Evolutionary conservation across 2,888 invertebrate species (phyloP).

Genomic region (Girardia tigrina): DNA sequence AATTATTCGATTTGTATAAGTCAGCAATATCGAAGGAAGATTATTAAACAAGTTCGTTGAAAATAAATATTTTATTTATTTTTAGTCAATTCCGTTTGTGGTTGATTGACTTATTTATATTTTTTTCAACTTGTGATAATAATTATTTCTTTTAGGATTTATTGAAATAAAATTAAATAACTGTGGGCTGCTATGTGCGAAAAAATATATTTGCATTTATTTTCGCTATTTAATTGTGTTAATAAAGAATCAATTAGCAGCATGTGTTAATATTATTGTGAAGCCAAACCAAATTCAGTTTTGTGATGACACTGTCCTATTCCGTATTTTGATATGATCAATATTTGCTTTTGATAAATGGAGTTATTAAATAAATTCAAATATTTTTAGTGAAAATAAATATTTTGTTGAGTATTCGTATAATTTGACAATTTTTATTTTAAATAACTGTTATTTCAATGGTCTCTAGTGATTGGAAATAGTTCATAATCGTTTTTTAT

Average conservation of each 20-base stretch:
- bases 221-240: slow-evolving; percentile 7
- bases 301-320: neutral
- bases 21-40: neutral
- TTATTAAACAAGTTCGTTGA: neutral
- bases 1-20: neutral
- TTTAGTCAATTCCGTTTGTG: too few species aligned
- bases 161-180: neutral
- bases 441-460: neutral
- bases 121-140: too few species aligned
- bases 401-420: slow-evolving; percentile 10
- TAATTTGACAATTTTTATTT: slow-evolving; percentile 8
- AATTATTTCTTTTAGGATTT: neutral
- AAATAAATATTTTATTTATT: too few species aligned
- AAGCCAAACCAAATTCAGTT: slow-evolving; percentile 18
- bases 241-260: neutral
- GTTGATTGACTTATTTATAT: too few species aligned
- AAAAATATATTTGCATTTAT: neutral
- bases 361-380: slow-evolving; percentile 23
- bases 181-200: neutral
- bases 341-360: slow-evolving; percentile 23
- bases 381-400: slow-evolving; percentile 18
- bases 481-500: neutral
- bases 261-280: neutral
- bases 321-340: slow-evolving; percentile 23
- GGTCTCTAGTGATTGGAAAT: too few species aligned